Evolutionary conservation across 2,888 invertebrate species (phyloP).

Genomic region (Pammene aurita): DNA sequence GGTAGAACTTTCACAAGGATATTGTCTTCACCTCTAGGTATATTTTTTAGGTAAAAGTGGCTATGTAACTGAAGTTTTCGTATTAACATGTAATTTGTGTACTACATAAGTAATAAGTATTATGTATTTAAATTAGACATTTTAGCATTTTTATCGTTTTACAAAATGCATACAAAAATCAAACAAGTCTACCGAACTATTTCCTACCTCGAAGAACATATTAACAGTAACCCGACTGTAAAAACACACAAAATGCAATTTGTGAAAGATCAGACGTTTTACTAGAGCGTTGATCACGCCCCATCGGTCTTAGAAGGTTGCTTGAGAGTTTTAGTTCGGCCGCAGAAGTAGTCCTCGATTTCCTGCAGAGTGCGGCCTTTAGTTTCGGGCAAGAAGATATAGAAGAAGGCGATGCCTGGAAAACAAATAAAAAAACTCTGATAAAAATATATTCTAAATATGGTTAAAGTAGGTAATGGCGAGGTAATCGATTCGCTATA

Average conservation of each 20-base stretch:
- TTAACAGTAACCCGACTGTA: not conserved
- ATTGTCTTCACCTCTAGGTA: too few species aligned
- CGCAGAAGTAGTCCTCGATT: conserved; percentile 88
- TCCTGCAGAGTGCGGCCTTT: conserved; percentile 87
- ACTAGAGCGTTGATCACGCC: conserved; percentile 48
- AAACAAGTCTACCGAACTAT: not conserved
- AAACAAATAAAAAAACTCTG: not conserved
- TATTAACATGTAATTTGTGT: too few species aligned
- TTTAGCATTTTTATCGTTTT: not conserved
- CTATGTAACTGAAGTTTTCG: too few species aligned
- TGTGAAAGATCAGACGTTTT: not conserved
- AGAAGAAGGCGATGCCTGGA: conserved; percentile 85
- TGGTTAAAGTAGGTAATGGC: too few species aligned
- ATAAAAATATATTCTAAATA: too few species aligned
- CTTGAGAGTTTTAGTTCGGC: conserved; percentile 81
- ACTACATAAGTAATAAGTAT: too few species aligned
- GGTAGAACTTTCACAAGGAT: too few species aligned
- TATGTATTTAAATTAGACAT: too few species aligned
- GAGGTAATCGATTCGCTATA: too few species aligned
- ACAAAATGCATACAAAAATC: not conserved
- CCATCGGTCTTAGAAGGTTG: conserved; percentile 58
- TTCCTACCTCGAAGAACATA: not conserved
- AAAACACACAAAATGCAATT: conserved; percentile 31
- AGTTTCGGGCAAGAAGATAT: conserved; percentile 86
- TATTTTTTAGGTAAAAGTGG: too few species aligned